Evolutionary conservation across 1,140 invertebrate genomes (phyloP), one percentile per base, ranked within the genome.

Genomic region (Leptinotarsa defecta): DNA sequence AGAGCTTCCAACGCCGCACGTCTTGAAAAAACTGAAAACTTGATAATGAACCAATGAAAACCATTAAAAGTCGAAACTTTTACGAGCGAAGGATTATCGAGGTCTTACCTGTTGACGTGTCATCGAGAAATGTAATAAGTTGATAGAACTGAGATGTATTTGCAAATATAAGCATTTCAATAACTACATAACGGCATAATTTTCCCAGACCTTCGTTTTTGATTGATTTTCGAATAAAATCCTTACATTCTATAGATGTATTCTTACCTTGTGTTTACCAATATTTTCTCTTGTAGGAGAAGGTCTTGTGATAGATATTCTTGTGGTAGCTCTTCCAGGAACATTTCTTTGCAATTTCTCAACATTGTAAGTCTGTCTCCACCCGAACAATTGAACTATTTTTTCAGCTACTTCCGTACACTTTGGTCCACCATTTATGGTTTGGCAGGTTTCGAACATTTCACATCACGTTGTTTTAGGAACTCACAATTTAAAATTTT

Each of bases 351-450:
- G 92, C 75, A 92, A 86, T 81, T 92, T 92, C 81, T 92, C 89
- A 75, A 94, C 91, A 68, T 92, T 91, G 84, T 94, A 94, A 49
- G 91, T 93, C 82, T 93, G 92, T 76, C 91, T 87, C 91, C 92
- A 93, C 57, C 91, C 91, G 78, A 93, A 93, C 63, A 93, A 84
- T 70, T 92, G 88, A 79, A 91, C 90, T 75, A 94, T 79, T 84
- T 93, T 93, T 81, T 92, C 91, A 11, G 91, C 91, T 76, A 93
- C 89, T 77, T 89, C 89, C 64, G 88, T 86, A 82, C 90, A 90
- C 79, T 87, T 88, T 22, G 85, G 83, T 82, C 86, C 84, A 81
- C 85, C 76, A 67, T 78, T 81, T 67, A 82, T 78, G 3, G 81
- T 79, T 62, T 85, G 83, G 74, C 85, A 86, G 69, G 76, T 83